Percentiles rank a stretch among this genome's conserved stretches.
phyloP scores from a whole-genome alignment of 1,140 invertebrate genomes.

The Bradysia coprophila region DNA sequence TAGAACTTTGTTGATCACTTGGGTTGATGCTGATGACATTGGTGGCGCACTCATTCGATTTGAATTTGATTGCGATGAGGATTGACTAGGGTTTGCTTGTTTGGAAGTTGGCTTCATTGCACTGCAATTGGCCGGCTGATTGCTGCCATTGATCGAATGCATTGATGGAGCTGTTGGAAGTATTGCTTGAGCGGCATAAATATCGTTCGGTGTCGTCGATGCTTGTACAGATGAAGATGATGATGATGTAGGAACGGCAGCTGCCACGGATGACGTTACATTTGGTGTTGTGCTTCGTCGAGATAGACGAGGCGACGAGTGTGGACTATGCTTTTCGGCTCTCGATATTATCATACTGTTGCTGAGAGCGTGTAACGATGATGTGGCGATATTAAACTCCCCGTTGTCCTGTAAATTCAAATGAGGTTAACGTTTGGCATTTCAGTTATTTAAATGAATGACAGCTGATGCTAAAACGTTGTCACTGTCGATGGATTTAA shows the following conservation, averaged over 20 bases:
- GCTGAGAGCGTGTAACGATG: constrained; percentile 32
- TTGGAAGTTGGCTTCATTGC: not conserved
- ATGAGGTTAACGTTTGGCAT: too few species aligned
- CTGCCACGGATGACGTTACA: constrained; percentile 9
- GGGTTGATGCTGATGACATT: constrained; percentile 9
- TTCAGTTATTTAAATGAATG: too few species aligned
- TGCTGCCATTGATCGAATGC: not conserved
- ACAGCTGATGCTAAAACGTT: too few species aligned
- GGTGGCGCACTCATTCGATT: constrained; percentile 21
- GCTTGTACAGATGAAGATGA: too few species aligned
- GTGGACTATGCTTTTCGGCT: constrained; percentile 22
- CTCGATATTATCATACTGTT: constrained; percentile 13
- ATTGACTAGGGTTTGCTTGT: not conserved
- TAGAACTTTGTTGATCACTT: constrained; percentile 7
- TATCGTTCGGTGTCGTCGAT: too few species aligned
- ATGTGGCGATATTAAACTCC: constrained; percentile 39
- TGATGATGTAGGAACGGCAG: not conserved
- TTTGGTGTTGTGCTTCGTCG: constrained; percentile 21
- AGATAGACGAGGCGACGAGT: constrained; percentile 18
- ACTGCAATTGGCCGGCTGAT: not conserved
- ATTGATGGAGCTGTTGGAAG: not conserved
- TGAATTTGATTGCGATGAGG: not conserved
- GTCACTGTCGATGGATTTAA: too few species aligned
- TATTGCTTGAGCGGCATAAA: not conserved
- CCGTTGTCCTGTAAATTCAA: constrained; percentile 28